A percentile compares a stretch with the other conserved stretches of the same genome.
phyloP scores from a whole-genome alignment of 1,140 invertebrate species.

The Metaphire vulgaris region DNA sequence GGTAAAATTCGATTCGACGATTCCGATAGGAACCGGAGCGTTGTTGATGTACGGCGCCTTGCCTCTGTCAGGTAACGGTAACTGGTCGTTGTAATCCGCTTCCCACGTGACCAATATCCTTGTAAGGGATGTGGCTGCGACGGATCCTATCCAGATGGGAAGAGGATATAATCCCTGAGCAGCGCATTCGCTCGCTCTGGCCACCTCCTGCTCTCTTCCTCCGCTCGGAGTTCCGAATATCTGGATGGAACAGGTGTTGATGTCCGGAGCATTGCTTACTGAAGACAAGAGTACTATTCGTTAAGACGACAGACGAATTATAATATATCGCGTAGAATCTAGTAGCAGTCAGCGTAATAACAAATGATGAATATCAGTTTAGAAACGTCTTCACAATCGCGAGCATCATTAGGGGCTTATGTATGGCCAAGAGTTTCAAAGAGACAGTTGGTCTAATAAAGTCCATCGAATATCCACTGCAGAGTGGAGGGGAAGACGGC shows the following conservation, averaged over 20 bases:
- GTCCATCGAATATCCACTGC: too few relatives aligned
- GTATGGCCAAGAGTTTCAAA: too few relatives aligned
- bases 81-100: not conserved
- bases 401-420: too few relatives aligned
- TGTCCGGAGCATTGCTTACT: not conserved
- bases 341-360: too few relatives aligned
- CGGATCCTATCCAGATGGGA: not conserved
- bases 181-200: not conserved
- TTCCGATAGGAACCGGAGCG: not conserved
- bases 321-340: too few relatives aligned
- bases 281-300: too few relatives aligned
- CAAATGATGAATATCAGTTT: too few relatives aligned
- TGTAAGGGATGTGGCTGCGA: not conserved
- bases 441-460: too few relatives aligned
- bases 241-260: not conserved
- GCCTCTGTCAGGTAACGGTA: not conserved
- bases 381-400: too few relatives aligned
- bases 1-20: not conserved
- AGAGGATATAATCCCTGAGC: not conserved
- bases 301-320: too few relatives aligned
- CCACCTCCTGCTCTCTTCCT: not conserved
- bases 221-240: not conserved
- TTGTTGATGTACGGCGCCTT: not conserved
- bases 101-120: not conserved
- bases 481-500: too few relatives aligned